phyloP scores from a whole-genome alignment of 2,888 invertebrate species.

The Didymodactylos carnosus region DNA sequence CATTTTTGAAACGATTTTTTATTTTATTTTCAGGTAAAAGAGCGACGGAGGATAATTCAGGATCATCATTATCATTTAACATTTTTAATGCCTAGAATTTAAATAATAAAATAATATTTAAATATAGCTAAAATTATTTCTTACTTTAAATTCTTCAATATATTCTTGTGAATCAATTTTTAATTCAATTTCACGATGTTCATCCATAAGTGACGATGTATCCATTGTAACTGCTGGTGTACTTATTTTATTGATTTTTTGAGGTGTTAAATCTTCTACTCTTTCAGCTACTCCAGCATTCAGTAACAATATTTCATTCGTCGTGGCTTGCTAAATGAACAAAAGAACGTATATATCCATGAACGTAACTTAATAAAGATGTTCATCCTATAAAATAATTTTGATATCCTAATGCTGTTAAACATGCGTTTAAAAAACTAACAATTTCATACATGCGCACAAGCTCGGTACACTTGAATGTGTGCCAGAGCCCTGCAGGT shows the following conservation, averaged over 20 bases:
- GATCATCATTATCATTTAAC: neutral
- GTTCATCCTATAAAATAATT: too few species aligned
- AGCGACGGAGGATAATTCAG: neutral
- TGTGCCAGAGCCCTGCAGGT: too few species aligned
- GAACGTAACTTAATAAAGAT: too few species aligned
- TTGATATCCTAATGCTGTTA: too few species aligned
- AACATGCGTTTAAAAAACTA: too few species aligned
- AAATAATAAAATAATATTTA: too few species aligned
- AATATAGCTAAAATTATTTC: too few species aligned
- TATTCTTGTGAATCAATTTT: neutral
- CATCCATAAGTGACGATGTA: neutral
- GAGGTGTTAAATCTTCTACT: neutral
- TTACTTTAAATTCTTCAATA: neutral
- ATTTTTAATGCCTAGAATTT: neutral
- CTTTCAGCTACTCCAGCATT: neutral
- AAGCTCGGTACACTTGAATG: too few species aligned
- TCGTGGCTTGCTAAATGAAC: neutral
- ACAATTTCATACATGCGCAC: too few species aligned
- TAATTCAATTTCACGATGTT: neutral
- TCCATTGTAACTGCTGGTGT: neutral
- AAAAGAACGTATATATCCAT: too few species aligned
- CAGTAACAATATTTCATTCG: neutral
- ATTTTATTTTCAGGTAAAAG: neutral
- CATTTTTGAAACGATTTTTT: neutral
- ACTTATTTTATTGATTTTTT: neutral